phyloP scores from a whole-genome alignment of 2,113 vertebrate genomes.

The Thryonomys swinderianus region DNA sequence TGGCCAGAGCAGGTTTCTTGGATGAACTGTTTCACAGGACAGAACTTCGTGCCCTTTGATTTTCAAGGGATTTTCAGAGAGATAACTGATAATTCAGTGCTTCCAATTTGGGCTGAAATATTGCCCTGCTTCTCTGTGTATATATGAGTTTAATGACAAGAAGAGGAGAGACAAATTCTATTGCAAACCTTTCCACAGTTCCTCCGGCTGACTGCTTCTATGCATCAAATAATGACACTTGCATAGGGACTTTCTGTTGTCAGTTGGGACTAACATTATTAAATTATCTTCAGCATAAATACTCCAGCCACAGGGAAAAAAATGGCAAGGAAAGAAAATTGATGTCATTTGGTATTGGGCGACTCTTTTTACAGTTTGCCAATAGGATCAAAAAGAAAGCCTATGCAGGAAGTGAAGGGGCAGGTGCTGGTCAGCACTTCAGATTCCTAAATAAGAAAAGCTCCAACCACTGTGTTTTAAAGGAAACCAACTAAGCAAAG shows the following conservation, averaged over 20 bases:
- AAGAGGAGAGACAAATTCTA: not conserved
- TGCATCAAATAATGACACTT: not conserved
- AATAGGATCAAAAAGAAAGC: not conserved
- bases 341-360: not conserved
- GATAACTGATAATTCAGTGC: not conserved
- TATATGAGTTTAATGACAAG: not conserved
- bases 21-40: constrained; percentile 35
- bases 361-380: constrained; percentile 11
- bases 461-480: not conserved
- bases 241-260: not conserved
- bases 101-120: constrained; percentile 9
- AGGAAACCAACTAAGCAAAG: not conserved
- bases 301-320: not conserved
- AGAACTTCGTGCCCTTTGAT: not conserved
- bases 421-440: not conserved
- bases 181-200: not conserved
- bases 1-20: not conserved
- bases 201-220: not conserved
- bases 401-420: not conserved
- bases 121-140: not conserved
- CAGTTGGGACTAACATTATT: not conserved
- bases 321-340: constrained; percentile 1
- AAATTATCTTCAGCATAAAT: constrained; percentile 16
- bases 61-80: too few species aligned
- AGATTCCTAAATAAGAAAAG: not conserved